Base-by-base conservation (phyloP, 2,797 vertebrate species). In the Ctenosaura bakeri region DNA sequence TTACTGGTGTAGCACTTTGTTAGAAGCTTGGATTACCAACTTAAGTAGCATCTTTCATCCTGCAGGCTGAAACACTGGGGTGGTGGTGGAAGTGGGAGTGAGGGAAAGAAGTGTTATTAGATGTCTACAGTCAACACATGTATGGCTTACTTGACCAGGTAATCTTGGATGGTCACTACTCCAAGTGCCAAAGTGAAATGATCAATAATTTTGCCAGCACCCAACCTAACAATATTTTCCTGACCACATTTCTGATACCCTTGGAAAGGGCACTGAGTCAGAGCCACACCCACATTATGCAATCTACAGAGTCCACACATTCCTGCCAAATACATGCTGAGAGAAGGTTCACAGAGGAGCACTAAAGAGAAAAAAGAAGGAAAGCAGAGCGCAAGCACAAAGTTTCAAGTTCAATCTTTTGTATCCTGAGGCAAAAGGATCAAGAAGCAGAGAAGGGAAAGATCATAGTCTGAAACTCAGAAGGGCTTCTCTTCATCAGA, bases 41-140 rank as follows among this genome's bases (percentile, higher is more conserved):
- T 7, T 62, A 29, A 83, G 7, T 74, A 62, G 29, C n/a, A 74
- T 83, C 22, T 73, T 83, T n/a, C 77, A 88, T 62, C 87, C 35
- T 59, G 26, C 35, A 56, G 64, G 26, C 54, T 83, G 52, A 71
- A 38, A 14, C 22, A 24, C 24, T 50, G 54, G 80, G 9, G 1
- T 12, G 38, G 38, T 14, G n/a, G 9, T 6, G 20, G 62, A 46
- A 46, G 42, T 46, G 42, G 42, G 42, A 4, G 22, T 24, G 16
- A 16, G 32, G 50, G 3, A 24, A 42, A 26, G 54, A 59, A 35
- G 32, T 24, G 38, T 50, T 71, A 35, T 74, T 83, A 64, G 83
- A 76, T 24, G 32, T 29, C 32, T 50, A 12, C 13, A n/a, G 54
- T 83, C 29, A 4, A 29, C 54, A 66, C 24, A 56, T 16, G 18